Conservation (phyloP, 2,888 invertebrate genomes). For the Amphiduros pacificus region DNA sequence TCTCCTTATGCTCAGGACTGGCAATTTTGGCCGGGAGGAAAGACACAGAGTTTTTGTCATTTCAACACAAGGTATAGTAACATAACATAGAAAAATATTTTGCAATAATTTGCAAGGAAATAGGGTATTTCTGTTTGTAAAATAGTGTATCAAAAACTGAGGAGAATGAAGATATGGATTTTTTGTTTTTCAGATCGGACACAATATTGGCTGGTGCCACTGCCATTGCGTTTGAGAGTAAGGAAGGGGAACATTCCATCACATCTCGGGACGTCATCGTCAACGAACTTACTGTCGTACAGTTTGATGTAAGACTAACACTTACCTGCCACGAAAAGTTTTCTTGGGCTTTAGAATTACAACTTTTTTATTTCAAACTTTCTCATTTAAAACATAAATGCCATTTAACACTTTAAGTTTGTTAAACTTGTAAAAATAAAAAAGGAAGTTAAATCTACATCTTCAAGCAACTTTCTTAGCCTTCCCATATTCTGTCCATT, state of each 20-base stretch:
- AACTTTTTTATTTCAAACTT: too few species aligned
- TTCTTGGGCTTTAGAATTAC: too few species aligned
- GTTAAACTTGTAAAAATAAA: too few species aligned
- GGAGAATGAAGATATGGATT: not conserved
- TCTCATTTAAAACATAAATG: too few species aligned
- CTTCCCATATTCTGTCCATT: too few species aligned
- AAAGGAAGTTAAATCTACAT: too few species aligned
- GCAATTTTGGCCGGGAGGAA: constrained; percentile 59
- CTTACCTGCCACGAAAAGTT: too few species aligned
- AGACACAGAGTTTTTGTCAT: constrained; percentile 48
- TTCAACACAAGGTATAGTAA: constrained; percentile 44
- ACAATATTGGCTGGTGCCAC: constrained; percentile 40
- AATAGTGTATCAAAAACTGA: not conserved
- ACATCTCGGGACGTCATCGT: constrained; percentile 57
- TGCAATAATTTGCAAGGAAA: too few species aligned
- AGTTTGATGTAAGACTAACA: constrained; percentile 58
- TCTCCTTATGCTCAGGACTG: constrained; percentile 48
- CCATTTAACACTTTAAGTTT: too few species aligned
- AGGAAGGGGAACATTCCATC: constrained; percentile 54
- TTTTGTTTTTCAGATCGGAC: constrained; percentile 34
- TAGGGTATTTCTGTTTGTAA: too few species aligned
- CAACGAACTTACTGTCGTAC: constrained; percentile 56
- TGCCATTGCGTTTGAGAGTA: constrained; percentile 50
- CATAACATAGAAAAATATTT: too few species aligned
- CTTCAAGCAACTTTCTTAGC: too few species aligned